Evolutionary conservation across 2,113 vertebrate genomes (phyloP).

Genomic region (Saimiri boliviensis): DNA sequence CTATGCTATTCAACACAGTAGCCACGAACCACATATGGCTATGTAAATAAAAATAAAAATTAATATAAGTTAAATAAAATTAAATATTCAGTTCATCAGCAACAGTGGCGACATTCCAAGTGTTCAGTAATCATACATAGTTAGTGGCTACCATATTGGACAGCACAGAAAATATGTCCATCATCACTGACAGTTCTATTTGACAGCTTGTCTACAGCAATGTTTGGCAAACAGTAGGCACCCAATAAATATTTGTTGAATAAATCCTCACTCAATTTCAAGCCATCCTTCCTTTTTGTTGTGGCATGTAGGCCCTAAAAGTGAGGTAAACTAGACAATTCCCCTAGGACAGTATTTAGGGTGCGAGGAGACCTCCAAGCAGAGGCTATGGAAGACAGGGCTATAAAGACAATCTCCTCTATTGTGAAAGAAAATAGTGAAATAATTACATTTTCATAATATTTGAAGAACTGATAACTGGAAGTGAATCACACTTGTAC

Average conservation of each 20-base stretch:
- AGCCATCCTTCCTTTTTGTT: not conserved
- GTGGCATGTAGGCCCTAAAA: not conserved
- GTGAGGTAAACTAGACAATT: not conserved
- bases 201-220: not conserved
- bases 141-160: not conserved
- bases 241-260: not conserved
- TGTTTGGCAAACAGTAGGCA: not conserved
- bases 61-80: not conserved
- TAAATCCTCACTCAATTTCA: not conserved
- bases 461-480: not conserved
- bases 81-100: not conserved
- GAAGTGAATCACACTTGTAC: not conserved
- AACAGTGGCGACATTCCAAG: not conserved
- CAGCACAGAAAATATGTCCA: not conserved
- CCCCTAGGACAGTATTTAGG: too few relatives aligned
- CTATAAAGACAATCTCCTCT: not conserved
- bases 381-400: not conserved
- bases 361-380: not conserved
- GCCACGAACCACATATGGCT: not conserved
- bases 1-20: not conserved
- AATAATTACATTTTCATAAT: not conserved
- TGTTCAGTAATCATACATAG: not conserved
- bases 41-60: constrained; percentile 6
- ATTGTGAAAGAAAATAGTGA: not conserved
- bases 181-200: not conserved